A percentile compares a stretch with the other conserved stretches of the same genome.
Conservation (phyloP, 2,888 invertebrate species). For the Ganaspis brasiliensis region DNA sequence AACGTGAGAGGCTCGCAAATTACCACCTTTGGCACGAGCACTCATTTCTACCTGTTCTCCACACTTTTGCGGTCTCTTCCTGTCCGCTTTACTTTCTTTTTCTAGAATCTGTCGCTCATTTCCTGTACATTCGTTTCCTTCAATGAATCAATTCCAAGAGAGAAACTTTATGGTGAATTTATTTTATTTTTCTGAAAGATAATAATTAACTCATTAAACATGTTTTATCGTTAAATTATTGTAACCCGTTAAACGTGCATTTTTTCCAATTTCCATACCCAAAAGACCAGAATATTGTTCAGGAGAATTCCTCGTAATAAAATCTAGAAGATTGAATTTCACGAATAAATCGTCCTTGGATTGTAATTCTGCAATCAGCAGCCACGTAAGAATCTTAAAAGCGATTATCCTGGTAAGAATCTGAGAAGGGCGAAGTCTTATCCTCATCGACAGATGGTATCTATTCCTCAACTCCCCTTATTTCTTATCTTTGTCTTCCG, state of each 20-base stretch:
- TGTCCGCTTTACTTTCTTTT: background rate
- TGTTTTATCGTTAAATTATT: too few species aligned
- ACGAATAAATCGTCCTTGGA: conserved; percentile 22
- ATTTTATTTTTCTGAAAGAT: background rate
- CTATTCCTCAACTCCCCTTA: conserved; percentile 55
- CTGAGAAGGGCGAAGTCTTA: conserved; percentile 61
- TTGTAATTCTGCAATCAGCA: conserved; percentile 58
- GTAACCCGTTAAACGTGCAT: too few species aligned
- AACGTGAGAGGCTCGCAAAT: conserved; percentile 77
- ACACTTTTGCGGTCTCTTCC: conserved; percentile 39
- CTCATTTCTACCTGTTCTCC: conserved; percentile 49
- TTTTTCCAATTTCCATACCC: too few species aligned
- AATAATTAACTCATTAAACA: too few species aligned
- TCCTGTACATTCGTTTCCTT: conserved; percentile 23
- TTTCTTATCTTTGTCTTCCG: conserved; percentile 31
- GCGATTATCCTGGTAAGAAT: conserved; percentile 71
- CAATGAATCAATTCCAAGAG: background rate
- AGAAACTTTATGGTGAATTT: background rate
- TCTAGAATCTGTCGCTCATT: conserved; percentile 25
- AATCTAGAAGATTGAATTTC: background rate
- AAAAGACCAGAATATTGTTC: too few species aligned
- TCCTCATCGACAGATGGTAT: conserved; percentile 68
- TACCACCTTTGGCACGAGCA: conserved; percentile 70
- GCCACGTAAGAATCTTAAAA: too few species aligned
- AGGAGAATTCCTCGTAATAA: background rate